Evolutionary conservation across 2,113 vertebrate genomes (phyloP).

Genomic region (Craseonycteris thonglongyai): DNA sequence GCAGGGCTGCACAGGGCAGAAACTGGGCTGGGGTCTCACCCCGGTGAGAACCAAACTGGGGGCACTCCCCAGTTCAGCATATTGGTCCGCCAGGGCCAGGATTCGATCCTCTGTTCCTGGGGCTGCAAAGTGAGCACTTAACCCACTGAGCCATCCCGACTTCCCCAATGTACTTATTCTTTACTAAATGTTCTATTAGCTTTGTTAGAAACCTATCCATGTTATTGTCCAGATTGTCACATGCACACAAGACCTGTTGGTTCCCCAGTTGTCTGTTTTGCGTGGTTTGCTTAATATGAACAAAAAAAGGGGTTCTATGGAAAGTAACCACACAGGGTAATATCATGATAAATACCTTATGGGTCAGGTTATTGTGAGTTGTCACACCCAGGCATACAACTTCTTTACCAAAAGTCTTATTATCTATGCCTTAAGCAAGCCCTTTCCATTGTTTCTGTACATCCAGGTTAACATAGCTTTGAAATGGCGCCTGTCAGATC

Average conservation of each 20-base stretch:
- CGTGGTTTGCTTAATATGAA: neutral
- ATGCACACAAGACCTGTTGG: neutral
- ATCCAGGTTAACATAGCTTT: neutral
- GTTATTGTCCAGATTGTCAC: neutral
- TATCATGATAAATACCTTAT: neutral
- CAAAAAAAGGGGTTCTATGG: neutral
- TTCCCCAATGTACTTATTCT: neutral
- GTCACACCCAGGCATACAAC: neutral
- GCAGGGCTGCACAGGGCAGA: too few species aligned
- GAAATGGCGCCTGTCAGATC: neutral
- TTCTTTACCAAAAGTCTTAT: neutral
- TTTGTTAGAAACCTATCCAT: neutral
- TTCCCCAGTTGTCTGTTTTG: neutral
- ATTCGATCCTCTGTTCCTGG: too few species aligned
- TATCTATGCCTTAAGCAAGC: neutral
- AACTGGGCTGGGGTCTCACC: too few species aligned
- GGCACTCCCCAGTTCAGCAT: too few species aligned
- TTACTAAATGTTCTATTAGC: neutral
- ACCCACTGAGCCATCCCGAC: too few species aligned
- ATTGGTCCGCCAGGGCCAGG: too few species aligned
- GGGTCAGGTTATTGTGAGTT: neutral
- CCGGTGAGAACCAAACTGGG: too few species aligned
- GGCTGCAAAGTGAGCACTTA: too few species aligned
- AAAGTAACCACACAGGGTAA: neutral
- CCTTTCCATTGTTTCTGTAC: neutral